phyloP scores from a whole-genome alignment of 2,888 invertebrate species.

The Lamellibrachia columna region DNA sequence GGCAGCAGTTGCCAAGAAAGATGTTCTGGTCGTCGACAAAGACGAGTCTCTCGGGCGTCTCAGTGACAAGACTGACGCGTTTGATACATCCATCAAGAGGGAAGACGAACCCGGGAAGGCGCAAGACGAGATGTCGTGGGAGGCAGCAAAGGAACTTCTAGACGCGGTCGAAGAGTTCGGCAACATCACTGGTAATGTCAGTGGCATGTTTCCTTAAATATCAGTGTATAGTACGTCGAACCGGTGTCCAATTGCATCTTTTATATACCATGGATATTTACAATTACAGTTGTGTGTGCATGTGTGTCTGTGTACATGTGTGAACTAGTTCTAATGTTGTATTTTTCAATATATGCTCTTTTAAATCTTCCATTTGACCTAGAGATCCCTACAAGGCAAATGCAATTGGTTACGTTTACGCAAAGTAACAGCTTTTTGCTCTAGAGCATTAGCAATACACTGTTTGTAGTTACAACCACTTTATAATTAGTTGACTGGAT shows the following conservation, averaged over 20 bases:
- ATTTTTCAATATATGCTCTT: no score
- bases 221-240: no score
- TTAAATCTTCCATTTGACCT: no score
- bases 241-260: background rate
- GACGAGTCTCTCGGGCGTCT: background rate
- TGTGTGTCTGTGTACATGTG: background rate
- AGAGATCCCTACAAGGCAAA: no score
- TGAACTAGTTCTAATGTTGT: no score
- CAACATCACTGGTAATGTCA: background rate
- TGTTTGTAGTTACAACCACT: background rate
- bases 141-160: background rate
- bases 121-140: background rate
- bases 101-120: background rate
- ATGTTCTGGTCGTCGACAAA: background rate
- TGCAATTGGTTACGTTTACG: background rate
- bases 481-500: background rate
- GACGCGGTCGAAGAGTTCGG: background rate
- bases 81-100: background rate
- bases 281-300: background rate
- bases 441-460: background rate
- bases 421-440: background rate
- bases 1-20: background rate
- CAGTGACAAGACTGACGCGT: background rate
- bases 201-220: background rate
- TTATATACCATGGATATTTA: background rate